phyloP scores from a whole-genome alignment of 2,113 vertebrate species.

The Pseudonaja textilis region DNA sequence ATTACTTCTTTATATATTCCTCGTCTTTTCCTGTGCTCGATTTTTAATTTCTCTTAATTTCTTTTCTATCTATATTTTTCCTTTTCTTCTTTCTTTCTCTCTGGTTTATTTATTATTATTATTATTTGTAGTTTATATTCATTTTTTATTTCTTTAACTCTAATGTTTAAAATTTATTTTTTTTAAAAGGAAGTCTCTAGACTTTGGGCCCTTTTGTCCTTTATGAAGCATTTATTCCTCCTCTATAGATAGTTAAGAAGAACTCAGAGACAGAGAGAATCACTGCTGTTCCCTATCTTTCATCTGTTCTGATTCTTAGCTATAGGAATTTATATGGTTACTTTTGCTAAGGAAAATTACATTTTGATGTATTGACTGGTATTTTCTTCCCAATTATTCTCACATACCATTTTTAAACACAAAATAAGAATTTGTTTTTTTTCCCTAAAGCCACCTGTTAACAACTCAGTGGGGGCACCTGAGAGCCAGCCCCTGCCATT shows the following conservation, averaged over 20 bases:
- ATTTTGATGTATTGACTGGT: conserved; percentile 12
- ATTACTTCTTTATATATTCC: background rate
- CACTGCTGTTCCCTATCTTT: background rate
- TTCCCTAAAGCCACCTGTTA: conserved; percentile 3
- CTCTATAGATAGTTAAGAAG: background rate
- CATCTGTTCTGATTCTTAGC: background rate
- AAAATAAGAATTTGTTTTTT: background rate
- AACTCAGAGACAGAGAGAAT: too few relatives aligned
- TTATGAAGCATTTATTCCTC: background rate
- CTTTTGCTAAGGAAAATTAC: background rate
- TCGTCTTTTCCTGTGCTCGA: background rate
- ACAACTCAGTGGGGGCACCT: background rate
- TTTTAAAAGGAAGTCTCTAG: background rate
- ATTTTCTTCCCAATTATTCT: background rate
- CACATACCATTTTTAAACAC: background rate
- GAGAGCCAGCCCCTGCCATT: background rate
- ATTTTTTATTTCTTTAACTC: background rate
- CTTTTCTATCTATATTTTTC: background rate
- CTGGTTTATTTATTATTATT: background rate
- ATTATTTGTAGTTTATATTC: background rate
- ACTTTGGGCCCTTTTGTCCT: background rate
- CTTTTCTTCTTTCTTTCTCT: background rate
- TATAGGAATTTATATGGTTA: background rate
- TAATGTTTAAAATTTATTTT: background rate
- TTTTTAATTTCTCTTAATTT: background rate